Base-by-base conservation (phyloP, 2,113 vertebrate species). In the Pungitius pungitius region DNA sequence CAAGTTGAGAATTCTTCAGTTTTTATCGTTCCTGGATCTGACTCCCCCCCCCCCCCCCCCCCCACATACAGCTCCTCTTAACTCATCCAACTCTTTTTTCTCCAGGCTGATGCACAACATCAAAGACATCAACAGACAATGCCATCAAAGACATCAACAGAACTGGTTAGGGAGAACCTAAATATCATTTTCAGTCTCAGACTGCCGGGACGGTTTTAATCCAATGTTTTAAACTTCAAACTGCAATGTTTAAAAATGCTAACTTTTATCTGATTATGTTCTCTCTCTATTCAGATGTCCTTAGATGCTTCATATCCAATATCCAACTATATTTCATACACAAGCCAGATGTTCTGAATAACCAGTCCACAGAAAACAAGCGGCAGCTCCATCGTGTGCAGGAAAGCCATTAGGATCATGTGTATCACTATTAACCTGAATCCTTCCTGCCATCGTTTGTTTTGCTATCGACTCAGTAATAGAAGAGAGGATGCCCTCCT, bases 1-100 rank as follows among this genome's bases (percentile, higher is more conserved):
- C 30, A 72, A 77, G 73, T 20, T 4, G 13, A 69, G 35, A 51
- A 57, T 62, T 78, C 79, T 64, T 75, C 13, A 43, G 54, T 51
- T 6, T 76, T 63, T 62, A 22, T 71, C 43, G 67, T 17, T 35
- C 18, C 61, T 58, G 20, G 43, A 63, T 49, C 40, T 30, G n/a
- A 27, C 18, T 42, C 17, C 27, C 64, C 30, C 12, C 64, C 55
- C 30, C 30, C n/a, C n/a, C n/a, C n/a, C n/a, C n/a, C n/a, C n/a
- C n/a, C n/a, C n/a, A n/a, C n/a, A n/a, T n/a, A n/a, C 26, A 26
- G 13, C 40, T 64, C 24, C 39, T 47, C 40, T 64, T 27, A 39
- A 20, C 30, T 69, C 35, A 30, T 15, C 37, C 17, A 11, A 54
- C 51, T 80, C 18, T 55, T n/a, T 57, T 58, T 67, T 45, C 42